Conservation (phyloP, 2,888 invertebrate species). For the Ophraella communa region DNA sequence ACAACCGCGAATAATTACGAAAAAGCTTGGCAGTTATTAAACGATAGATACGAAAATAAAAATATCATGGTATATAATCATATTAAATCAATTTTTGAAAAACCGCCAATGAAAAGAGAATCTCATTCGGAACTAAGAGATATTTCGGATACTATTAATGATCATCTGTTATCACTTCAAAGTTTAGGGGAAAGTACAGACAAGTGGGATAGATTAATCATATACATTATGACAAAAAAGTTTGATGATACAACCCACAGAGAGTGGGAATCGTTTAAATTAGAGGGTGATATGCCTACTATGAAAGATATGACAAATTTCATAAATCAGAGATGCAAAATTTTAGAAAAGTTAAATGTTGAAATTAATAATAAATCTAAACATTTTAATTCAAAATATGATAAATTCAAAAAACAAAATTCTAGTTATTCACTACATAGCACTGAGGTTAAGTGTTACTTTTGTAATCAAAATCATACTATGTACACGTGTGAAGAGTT, state of each 20-base stretch:
- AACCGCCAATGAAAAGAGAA: background rate
- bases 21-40: conserved; percentile 10
- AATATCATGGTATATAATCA: conserved; percentile 21
- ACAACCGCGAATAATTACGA: conserved; percentile 11
- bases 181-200: conserved; percentile 14
- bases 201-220: conserved; percentile 24
- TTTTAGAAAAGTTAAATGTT: conserved; percentile 22
- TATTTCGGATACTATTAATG: conserved; percentile 3
- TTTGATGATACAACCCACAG: conserved; percentile 27
- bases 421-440: background rate
- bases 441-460: conserved; percentile 15
- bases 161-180: conserved; percentile 18
- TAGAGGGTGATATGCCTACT: conserved; percentile 16
- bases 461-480: conserved; percentile 13
- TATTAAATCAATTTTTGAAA: conserved; percentile 9
- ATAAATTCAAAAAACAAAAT: background rate
- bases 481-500: conserved; percentile 18
- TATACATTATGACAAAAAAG: conserved; percentile 26
- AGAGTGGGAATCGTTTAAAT: conserved; percentile 25
- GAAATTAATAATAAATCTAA: conserved; percentile 11
- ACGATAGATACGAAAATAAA: conserved; percentile 17
- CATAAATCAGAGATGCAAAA: conserved; percentile 18
- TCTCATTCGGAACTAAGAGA: conserved; percentile 10
- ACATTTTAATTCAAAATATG: background rate
- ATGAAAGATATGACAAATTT: conserved; percentile 23